These are phyloP conservation scores for Chironomus riparius DNA, from an alignment of 2,888 invertebrate species.

Conservation along the genomic window DNA sequence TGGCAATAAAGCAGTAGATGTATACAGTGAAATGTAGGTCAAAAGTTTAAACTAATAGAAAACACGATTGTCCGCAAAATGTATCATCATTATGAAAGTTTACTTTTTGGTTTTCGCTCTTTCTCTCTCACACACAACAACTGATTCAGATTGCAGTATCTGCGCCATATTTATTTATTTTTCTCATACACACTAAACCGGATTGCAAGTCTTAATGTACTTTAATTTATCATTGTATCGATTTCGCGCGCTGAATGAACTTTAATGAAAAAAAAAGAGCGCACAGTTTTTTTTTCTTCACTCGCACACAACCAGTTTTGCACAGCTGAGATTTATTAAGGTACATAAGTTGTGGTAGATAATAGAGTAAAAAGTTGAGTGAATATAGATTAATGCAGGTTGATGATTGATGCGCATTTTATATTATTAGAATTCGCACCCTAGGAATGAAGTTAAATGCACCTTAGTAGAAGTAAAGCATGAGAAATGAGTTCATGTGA, in stretches of 20 bases:
- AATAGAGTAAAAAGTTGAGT: too few species aligned
- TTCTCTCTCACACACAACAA: too few species aligned
- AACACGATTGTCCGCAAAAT: slow-evolving; percentile 15
- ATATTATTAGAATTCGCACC: too few species aligned
- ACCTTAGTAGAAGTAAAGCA: too few species aligned
- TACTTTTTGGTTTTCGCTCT: neutral
- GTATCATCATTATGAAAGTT: neutral
- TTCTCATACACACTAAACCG: slow-evolving; percentile 15
- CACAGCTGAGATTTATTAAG: too few species aligned
- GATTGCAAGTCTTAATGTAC: neutral
- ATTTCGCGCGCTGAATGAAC: neutral
- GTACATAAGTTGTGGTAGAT: too few species aligned
- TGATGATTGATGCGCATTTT: too few species aligned
- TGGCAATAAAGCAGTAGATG: neutral
- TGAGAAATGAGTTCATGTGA: too few species aligned
- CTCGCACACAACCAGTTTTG: too few species aligned
- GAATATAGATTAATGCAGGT: too few species aligned
- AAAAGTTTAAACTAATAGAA: slow-evolving; percentile 25
- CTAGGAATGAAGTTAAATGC: too few species aligned
- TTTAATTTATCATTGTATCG: neutral
- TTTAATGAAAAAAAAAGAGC: neutral
- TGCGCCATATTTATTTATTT: neutral
- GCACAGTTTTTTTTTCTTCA: neutral
- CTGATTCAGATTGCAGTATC: neutral
- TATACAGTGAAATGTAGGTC: slow-evolving; percentile 15